Base-by-base conservation (phyloP, 2,113 vertebrate species). In the Xiphophorus couchianus region DNA sequence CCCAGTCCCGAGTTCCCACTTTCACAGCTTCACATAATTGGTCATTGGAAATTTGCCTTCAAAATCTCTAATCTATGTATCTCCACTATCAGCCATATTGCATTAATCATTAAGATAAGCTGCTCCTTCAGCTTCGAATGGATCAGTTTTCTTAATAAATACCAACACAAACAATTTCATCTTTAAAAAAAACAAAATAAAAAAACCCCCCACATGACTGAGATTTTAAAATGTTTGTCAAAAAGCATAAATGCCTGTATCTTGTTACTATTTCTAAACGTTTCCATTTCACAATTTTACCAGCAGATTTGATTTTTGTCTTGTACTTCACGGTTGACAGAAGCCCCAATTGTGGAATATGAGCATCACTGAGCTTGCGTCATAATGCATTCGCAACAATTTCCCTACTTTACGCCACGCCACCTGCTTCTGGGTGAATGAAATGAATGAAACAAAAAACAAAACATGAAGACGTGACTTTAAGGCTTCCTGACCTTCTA, bases 391-490 rank as follows among this genome's bases (percentile, higher is more conserved):
- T 76, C 35, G 5, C 25, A 69, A 54, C 12, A 65, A 31, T 80
- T 78, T 82, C 39, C 19, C 35, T 66, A 13, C 28, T 75, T 86
- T 76, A 48, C 61, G 22, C 51, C 39, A 35, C 62, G 3, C 80
- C 85, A 84, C 83, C 84, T 87, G 87, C 79, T 81, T 72, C 66
- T 54, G 44, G 60, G 48, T n/a, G n/a, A n/a, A n/a, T n/a, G n/a
- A n/a, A n/a, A n/a, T n/a, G 74, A 86, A 71, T 76, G 63, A 74
- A 51, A 58, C 68, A 66, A 28, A 60, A 71, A 42, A 37, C 10
- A 66, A 71, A 76, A 37, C 75, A 69, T 69, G 37, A 82, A 89
- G 71, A 84, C 73, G 71, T 75, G 71, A 74, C 79, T 60, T 76
- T 74, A 66, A 17, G 29, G 71, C 76, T 67, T 67, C 78, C 35